phyloP scores from a whole-genome alignment of 2,797 vertebrate genomes.

The Halcyon leucocephala region DNA sequence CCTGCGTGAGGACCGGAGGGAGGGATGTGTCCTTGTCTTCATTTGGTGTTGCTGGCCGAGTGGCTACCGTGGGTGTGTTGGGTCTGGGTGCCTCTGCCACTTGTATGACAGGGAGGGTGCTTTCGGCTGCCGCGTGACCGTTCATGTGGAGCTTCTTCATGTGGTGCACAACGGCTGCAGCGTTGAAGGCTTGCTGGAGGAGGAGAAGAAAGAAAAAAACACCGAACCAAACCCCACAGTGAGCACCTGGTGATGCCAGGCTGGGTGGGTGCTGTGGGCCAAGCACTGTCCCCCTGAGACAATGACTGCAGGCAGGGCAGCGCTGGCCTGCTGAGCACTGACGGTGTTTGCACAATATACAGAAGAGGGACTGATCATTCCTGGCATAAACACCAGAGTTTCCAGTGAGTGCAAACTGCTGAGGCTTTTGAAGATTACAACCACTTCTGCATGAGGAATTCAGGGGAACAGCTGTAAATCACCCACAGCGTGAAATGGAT shows the following conservation, averaged over 20 bases:
- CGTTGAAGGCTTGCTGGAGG: slow-evolving; percentile 90
- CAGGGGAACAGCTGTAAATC: not conserved
- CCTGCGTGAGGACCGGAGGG: not conserved
- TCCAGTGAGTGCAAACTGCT: not conserved
- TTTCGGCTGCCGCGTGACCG: not conserved
- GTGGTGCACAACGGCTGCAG: slow-evolving; percentile 84
- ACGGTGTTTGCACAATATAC: accelerated
- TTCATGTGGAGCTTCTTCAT: slow-evolving; percentile 90
- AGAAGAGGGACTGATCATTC: accelerated
- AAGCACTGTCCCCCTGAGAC: accelerated
- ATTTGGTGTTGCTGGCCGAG: not conserved
- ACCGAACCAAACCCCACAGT: not conserved
- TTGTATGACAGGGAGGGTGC: not conserved
- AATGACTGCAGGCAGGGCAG: too few species aligned
- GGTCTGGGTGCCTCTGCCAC: slow-evolving; percentile 16
- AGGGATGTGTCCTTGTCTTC: not conserved
- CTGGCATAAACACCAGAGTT: accelerated
- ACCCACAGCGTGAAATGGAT: not conserved
- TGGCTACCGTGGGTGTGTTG: not conserved
- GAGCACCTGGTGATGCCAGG: not conserved
- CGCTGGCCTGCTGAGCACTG: accelerated
- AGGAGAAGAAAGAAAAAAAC: not conserved
- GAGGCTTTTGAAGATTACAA: not conserved
- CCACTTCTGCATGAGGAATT: not conserved
- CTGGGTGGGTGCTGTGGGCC: not conserved